These are phyloP conservation scores for Poeciliopsis retropinna DNA, from an alignment of 2,113 vertebrate species.

Conservation along the genomic window DNA sequence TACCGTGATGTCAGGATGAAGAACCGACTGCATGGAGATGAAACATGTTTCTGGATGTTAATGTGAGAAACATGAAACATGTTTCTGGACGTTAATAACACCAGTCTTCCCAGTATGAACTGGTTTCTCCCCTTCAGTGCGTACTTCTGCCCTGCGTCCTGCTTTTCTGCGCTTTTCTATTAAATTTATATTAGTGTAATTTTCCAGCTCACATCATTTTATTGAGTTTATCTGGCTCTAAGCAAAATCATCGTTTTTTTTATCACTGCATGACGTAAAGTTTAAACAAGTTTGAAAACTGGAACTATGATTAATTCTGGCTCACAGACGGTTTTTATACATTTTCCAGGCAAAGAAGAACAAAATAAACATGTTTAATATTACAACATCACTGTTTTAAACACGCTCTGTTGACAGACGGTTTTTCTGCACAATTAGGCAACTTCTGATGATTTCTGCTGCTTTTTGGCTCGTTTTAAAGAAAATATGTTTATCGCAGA, in stretches of 20 bases:
- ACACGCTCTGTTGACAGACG: neutral
- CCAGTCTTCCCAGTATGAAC: conserved; percentile 1
- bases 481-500: too few species aligned
- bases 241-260: too few species aligned
- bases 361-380: neutral
- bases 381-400: neutral
- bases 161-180: neutral
- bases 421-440: neutral
- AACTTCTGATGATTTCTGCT: neutral
- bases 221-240: neutral
- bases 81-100: neutral
- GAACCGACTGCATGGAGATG: neutral
- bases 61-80: neutral
- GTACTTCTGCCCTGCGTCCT: neutral
- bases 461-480: too few species aligned
- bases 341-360: neutral
- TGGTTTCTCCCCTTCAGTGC: neutral
- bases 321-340: neutral
- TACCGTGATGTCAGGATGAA: conserved; percentile 56
- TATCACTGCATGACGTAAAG: too few species aligned
- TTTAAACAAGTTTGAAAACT: neutral
- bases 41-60: neutral
- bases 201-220: neutral
- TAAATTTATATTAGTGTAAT: neutral
- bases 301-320: neutral